Evolutionary conservation across 2,113 vertebrate genomes (phyloP).

Genomic region (Platycercus adscitus): DNA sequence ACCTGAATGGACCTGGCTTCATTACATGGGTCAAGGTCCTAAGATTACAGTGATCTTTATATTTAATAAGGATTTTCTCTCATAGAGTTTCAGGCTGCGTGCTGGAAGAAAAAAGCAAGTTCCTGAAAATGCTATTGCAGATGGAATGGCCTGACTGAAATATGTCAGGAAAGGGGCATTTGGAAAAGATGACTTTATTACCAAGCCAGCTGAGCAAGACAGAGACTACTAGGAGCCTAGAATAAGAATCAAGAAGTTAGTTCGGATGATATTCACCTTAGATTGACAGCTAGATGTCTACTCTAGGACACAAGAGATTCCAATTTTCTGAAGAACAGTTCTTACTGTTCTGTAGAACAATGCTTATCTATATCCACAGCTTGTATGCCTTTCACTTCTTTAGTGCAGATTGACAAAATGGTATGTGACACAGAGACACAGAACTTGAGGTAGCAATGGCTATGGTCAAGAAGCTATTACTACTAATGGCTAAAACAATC

Average conservation of each 20-base stretch:
- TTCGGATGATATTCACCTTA: background rate
- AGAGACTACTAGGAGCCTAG: background rate
- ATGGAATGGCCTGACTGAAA: background rate
- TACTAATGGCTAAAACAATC: background rate
- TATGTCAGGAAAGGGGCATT: background rate
- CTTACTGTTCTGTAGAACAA: background rate
- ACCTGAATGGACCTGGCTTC: background rate
- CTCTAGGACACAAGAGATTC: accelerated
- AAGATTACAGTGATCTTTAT: background rate
- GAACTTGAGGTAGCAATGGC: accelerated
- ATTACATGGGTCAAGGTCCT: background rate
- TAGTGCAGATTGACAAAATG: background rate
- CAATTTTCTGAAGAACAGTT: background rate
- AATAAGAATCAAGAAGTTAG: background rate
- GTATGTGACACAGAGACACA: background rate
- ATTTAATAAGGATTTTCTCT: background rate
- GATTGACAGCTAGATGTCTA: background rate
- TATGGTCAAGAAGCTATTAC: background rate
- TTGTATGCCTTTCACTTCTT: background rate
- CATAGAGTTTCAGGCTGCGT: background rate
- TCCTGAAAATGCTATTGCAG: background rate
- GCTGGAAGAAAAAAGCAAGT: background rate
- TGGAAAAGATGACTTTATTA: background rate
- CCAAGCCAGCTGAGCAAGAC: background rate
- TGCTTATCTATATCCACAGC: accelerated